Percentiles rank a stretch among this genome's conserved stretches.
Evolutionary conservation across 2,888 invertebrate genomes (phyloP).

Genomic region (Silvanus unidentatus): DNA sequence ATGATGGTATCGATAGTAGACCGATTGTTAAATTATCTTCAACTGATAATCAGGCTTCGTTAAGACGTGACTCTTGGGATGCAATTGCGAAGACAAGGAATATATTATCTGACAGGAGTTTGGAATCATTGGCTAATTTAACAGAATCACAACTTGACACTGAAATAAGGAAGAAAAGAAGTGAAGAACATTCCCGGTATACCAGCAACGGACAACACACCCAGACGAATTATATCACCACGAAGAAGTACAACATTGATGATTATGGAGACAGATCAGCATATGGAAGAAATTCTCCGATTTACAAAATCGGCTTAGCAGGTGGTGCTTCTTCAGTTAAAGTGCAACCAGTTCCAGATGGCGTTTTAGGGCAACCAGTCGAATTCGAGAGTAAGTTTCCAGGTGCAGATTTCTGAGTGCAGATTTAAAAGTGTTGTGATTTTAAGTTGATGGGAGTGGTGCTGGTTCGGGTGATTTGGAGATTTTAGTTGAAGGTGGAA

Average conservation of each 20-base stretch:
- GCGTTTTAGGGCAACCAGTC: constrained; percentile 83
- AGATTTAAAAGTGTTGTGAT: background rate
- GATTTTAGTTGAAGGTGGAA: constrained; percentile 89
- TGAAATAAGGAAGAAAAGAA: constrained; percentile 33
- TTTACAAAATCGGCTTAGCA: constrained; percentile 39
- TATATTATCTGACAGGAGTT: constrained; percentile 62
- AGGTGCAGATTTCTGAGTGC: background rate
- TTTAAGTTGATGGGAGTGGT: constrained; percentile 84
- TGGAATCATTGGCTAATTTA: constrained; percentile 65
- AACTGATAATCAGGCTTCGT: constrained; percentile 46
- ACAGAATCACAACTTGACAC: constrained; percentile 56
- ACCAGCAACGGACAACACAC: constrained; percentile 28
- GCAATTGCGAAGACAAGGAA: constrained; percentile 74
- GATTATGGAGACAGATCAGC: background rate
- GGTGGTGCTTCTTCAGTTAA: constrained; percentile 81
- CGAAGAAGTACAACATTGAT: background rate
- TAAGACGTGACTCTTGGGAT: constrained; percentile 75
- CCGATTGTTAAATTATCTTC: constrained; percentile 58
- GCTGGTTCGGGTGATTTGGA: constrained; percentile 97
- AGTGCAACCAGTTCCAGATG: constrained; percentile 81
- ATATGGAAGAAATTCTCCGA: constrained; percentile 28
- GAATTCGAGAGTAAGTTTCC: constrained; percentile 84
- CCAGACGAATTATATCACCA: background rate
- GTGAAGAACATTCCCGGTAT: constrained; percentile 38
- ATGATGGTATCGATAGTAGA: constrained; percentile 49